Base-by-base conservation (phyloP, 64 coral and sea anemone genomes). In the Acropora yongei region DNA sequence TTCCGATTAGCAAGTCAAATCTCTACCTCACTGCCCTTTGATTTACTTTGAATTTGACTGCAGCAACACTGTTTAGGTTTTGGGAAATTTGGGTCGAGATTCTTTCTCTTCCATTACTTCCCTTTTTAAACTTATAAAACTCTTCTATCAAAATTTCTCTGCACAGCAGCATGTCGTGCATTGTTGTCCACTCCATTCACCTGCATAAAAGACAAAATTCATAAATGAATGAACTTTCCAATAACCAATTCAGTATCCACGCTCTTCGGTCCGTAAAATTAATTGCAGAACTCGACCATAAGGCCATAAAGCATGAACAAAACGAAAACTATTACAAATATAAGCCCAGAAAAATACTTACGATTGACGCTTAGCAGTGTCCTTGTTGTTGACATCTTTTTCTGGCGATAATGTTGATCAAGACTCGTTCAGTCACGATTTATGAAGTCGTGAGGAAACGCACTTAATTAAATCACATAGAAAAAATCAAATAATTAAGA, bases 151-250 rank as follows among this genome's bases (percentile, higher is more conserved):
- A 63, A 63, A 63, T 63, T 63, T 63, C 60, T 63, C 60, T 63
- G 60, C 60, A 63, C 60, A 63, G 60, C 60, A 63, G 0, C 11
- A 63, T 14, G 60, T 63, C 60, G 13, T 63, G 60, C 8, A 1
- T 63, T 18, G 60, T 63, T 63, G 60, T 63, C 60, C 60, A 18
- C 60, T 63, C 60, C 60, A 63, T 63, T 63, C 10, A 63, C 60
- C 60, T 63, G 60, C 2, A 13, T 63, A 14, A 63, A 63, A 63
- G 16, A 18, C 60, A 63, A 63, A 63, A 63, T 63, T 63, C 60
- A 63, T 63, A 63, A 63, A 63, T 63, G 60, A 63, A 63, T 63
- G 60, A 63, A 63, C 60, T 63, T 63, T 63, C 60, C 60, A 63
- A 63, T 63, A 63, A 63, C 60, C 14, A 63, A 2, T 63, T 63